Evolutionary conservation across 2,888 invertebrate genomes (phyloP).

Genomic region (Cinara cedri): DNA sequence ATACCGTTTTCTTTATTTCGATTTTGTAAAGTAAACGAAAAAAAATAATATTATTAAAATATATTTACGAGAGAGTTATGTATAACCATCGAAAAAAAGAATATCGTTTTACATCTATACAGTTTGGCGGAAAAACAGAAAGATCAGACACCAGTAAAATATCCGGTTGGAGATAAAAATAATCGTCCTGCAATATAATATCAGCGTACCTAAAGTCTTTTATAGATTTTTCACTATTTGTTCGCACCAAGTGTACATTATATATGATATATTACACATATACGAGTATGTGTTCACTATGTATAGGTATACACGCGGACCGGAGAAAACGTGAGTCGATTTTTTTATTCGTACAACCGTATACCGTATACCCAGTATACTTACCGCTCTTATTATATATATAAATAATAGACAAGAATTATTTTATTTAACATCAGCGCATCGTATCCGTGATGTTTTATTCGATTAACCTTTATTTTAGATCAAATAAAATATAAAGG

Average conservation of each 20-base stretch:
- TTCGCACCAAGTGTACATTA: neutral
- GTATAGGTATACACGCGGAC: neutral
- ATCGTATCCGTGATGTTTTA: neutral
- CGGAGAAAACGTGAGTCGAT: slow-evolving; percentile 21
- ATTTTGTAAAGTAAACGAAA: no score
- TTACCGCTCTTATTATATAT: neutral
- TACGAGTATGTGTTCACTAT: neutral
- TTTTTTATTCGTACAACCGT: slow-evolving; percentile 22
- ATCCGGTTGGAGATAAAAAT: no score
- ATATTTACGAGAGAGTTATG: no score
- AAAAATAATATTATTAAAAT: no score
- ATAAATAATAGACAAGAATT: neutral
- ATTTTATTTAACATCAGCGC: slow-evolving; percentile 6
- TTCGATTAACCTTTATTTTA: slow-evolving; percentile 31
- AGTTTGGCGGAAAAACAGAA: no score
- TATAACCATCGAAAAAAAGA: no score
- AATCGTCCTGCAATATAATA: no score
- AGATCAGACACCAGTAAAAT: no score
- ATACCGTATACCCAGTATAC: neutral
- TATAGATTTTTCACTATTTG: slow-evolving; percentile 37
- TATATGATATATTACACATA: neutral
- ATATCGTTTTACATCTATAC: no score
- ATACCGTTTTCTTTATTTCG: no score
- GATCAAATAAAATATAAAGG: neutral
- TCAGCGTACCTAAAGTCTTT: neutral